A percentile compares a stretch with the other conserved stretches of the same genome.
phyloP scores from a whole-genome alignment of 2,113 vertebrate genomes.

The Sylvilagus bachmani region DNA sequence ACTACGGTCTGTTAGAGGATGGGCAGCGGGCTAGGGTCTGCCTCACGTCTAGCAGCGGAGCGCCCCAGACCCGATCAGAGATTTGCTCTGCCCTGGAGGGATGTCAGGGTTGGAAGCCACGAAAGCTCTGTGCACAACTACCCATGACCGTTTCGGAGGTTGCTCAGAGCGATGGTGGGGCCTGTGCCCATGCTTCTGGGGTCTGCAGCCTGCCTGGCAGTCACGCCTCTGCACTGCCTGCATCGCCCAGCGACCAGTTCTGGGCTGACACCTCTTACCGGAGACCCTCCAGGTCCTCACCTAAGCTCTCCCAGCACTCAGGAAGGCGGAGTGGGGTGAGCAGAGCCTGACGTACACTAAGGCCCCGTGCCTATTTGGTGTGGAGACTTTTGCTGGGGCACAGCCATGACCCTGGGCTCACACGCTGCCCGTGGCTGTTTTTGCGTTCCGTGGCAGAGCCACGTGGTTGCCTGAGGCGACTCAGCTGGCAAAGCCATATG shows the following conservation, averaged over 20 bases:
- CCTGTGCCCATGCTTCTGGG: rapidly evolving
- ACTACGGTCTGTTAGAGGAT: not conserved
- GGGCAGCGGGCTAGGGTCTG: not conserved
- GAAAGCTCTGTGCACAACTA: not conserved
- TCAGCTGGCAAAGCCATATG: no score
- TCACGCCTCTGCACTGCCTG: rapidly evolving
- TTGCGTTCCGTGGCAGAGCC: rapidly evolving
- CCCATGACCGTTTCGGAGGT: rapidly evolving
- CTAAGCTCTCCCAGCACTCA: not conserved
- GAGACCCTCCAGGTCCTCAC: not conserved
- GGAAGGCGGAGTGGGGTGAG: not conserved
- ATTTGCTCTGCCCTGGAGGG: not conserved
- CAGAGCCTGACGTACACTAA: not conserved
- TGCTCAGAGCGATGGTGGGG: not conserved
- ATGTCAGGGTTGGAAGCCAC: rapidly evolving
- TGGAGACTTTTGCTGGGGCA: not conserved
- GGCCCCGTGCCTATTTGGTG: not conserved
- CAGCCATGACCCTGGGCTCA: not conserved
- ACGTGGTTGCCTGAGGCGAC: not conserved
- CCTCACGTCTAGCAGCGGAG: no score
- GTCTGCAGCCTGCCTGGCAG: not conserved
- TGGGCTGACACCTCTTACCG: not conserved
- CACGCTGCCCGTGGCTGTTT: not conserved
- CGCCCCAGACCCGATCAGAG: not conserved
- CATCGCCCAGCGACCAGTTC: not conserved